Evolutionary conservation across 2,113 vertebrate species (phyloP), one percentile per base, ranked within the genome.

Genomic region (Catharus fuscescens): DNA sequence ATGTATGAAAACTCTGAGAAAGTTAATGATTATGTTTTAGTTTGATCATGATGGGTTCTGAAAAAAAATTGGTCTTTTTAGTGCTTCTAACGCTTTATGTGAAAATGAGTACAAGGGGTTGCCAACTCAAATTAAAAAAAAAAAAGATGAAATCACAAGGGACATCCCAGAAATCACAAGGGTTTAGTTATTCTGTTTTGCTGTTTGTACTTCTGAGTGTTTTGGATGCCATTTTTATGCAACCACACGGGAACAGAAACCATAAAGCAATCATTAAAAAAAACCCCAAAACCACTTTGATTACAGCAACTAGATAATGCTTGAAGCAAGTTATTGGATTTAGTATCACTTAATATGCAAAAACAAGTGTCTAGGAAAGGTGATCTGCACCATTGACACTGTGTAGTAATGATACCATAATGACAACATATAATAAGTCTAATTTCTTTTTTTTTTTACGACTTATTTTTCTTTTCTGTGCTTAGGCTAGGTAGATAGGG

Each of bases 191-290:
- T 4, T 90, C 72, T 6, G 0, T 80, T 93, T 86, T 84, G 47
- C 20, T 0, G 1, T 60, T 88, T 57, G 62, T 76, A 14, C 48
- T 92, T 86, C 25, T 81, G 28, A 54, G 34, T 50, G 24, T n/a
- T 96, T 77, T 53, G 45, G 48, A 80, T 90, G n/a, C 45, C 8
- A 5, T 80, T 91, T 84, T 92, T 78, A 48, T 71, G 32, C 31
- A 87, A 34, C 32, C 31, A 53, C 24, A 74, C 47, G 14, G 24
- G 42, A 88, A 69, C 14, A 86, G 54, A 83, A 86, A 29, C 44
- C 21, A 21, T 64, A 56, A 59, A 73, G 36, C 45, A 87, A 65
- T 84, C 1, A 53, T 66, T 19, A 9, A 18, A 48, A 92, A 19
- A 2, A 20, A 5, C 1, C 4, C 8, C 20, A 20, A 56, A 56